Percentiles rank a stretch among this genome's conserved stretches.
These are phyloP conservation scores for Archilochus colubris DNA, from an alignment of 2,113 vertebrate genomes.

Conservation along the genomic window DNA sequence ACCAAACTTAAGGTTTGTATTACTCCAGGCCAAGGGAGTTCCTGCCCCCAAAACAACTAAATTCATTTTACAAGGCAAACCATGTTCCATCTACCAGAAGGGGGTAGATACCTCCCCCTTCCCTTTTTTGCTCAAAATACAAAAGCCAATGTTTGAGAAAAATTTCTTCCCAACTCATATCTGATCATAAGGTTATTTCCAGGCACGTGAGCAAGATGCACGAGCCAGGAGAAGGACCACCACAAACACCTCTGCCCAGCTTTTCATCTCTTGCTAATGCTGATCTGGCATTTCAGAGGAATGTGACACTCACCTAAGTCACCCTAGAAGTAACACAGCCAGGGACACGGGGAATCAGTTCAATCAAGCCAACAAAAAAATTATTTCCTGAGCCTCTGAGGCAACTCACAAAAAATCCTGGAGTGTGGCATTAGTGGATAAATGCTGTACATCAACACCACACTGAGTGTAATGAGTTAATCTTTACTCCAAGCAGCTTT, in stretches of 20 bases:
- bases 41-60: not conserved
- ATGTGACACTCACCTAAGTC: not conserved
- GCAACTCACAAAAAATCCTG: not conserved
- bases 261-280: not conserved
- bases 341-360: not conserved
- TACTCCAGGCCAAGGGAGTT: not conserved
- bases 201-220: not conserved
- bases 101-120: not conserved
- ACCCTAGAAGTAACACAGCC: not conserved
- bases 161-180: not conserved
- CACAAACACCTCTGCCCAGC: not conserved
- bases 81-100: not conserved
- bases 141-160: accelerated
- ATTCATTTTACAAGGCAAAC: not conserved
- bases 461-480: not conserved
- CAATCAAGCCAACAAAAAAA: not conserved
- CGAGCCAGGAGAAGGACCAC: not conserved
- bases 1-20: not conserved
- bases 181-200: not conserved
- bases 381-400: not conserved
- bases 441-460: not conserved
- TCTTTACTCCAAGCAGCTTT: not conserved
- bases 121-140: not conserved
- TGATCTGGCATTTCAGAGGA: not conserved
- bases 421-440: not conserved